Evolutionary conservation across 1,140 invertebrate species (phyloP), one percentile per base, ranked within the genome.

Genomic region (Drosophila navojoa): DNA sequence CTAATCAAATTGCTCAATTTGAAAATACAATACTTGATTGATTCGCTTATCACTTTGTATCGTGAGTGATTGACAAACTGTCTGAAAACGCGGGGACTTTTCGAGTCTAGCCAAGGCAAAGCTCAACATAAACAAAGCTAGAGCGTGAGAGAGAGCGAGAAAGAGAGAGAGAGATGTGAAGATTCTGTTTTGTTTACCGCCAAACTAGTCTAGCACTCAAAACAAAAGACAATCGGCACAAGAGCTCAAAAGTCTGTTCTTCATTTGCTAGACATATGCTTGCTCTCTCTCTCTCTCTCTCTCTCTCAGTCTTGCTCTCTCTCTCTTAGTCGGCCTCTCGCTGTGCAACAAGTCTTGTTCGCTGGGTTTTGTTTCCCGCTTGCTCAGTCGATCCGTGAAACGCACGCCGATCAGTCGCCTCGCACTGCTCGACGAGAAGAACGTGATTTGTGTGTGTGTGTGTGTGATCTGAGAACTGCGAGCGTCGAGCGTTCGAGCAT

Each of bases 1-100:
- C 3, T 27, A 42, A 25, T 5, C 9, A 35, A 15, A 38, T 38
- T 38, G 16, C 11, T 22, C 16, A 53, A 29, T 44, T 22, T 1
- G 13, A 29, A 42, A 10, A 50, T 62, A 22, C 19, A 54, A 2
- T 25, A 10, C n/a, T 25, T 19, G 27, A 55, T 4, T 5, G 1
- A 44, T 22, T 27, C 13, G 19, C 55, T 68, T 68, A 60, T 68
- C 64, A 59, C 5, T 44, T 44, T 19, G 40, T 40, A 59, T 19
- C 15, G 27, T 59, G 19, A 66, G 6, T 78, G 79, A 81, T 75
- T 78, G 79, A 82, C 79, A 82, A 67, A 55, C 53, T 45, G 16
- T 57, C 29, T 49, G 42, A 49, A 32, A 29, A 10, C 2, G 13
- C 25, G 75, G 79, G 57, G 59, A 64, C 66, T 74, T 81, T 70